Evolutionary conservation across 1,140 invertebrate species (phyloP), one percentile per base, ranked within the genome.

Genomic region (Ostrea edulis): DNA sequence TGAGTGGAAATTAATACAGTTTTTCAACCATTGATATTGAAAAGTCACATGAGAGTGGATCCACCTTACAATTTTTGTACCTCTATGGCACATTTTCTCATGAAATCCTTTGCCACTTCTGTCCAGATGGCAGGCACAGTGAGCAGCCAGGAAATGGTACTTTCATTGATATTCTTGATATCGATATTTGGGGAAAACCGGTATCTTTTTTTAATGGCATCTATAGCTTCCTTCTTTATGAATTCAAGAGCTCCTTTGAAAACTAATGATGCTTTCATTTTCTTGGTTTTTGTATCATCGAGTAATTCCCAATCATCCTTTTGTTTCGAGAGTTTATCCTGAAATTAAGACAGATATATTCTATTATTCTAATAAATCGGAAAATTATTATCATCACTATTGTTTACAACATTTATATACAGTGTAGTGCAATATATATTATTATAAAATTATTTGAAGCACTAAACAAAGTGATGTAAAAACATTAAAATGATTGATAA

Each of bases 121-220:
- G 52, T 52, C 82, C 82, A 83, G 12, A 83, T 83, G 4, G 82
- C 82, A 25, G 82, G 82, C 52, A 54, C 82, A 8, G 51, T 83
- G 17, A 83, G 20, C 22, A 83, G 17, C 82, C 55, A 62, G n/a
- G 55, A 62, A 62, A 62, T 62, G n/a, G 12, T 62, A 5, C 5
- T 62, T 62, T 62, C 55, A 20, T 62, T 62, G 17, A 62, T 62
- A 62, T 62, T n/a, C 5, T 62, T 62, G 17, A 62, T 62, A 62
- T 17, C 12, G 17, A 17, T 20, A 20, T 62, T 20, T 62, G 1
- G 35, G 35, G 2, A 44, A 44, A 44, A 44, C 35, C 14, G 17
- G 55, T 62, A 17, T 20, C 7, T 20, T 17, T 17, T n/a, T 62
- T n/a, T 62, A 2, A 62, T 62, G 17, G 55, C 17, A 20, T 17